Evolutionary conservation across 2,797 vertebrate species (phyloP), one percentile per base, ranked within the genome.

Genomic region (Halcyon chelicuti): DNA sequence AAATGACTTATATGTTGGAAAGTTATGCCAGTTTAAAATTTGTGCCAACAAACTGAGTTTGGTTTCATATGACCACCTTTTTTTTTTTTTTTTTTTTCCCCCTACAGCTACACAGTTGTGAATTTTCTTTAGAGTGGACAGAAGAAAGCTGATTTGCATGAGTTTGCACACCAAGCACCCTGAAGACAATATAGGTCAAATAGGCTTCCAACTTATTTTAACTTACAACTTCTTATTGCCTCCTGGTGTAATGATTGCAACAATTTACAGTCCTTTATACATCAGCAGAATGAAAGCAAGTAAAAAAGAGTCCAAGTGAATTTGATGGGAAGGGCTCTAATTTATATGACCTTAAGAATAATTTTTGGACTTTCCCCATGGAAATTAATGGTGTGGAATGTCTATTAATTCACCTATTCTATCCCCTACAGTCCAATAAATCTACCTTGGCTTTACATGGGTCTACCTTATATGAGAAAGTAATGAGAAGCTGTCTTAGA

Each of bases 361-460:
- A 57, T 89, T 92, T 95, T 85, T 89, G 7, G 40, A 74, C 23
- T 94, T 95, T 57, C 13, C 17, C 18, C 23, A 61, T 29, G 67
- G 47, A 89, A 91, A 93, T 92, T 82, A 91, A 89, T 74, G 47
- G n/a, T 39, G 55, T 82, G 18, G 78, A 91, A 71, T 89, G 14
- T 52, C 84, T 68, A 72, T 80, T 94, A 93, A 91, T 96, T 86
- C 57, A 93, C 23, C 35, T 83, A 7, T 85, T 74, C 67, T 7
- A 46, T 57, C 31, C 16, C 5, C 26, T 82, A 37, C 17, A 39
- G 44, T 46, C 73, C 68, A 94, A 60, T 79, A 84, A 83, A 94
- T 73, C 68, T 77, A 66, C 35, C 25, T 18, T 72, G 44, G 29
- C 40, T 16, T 93, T 70, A 75, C 0, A 0, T 66, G 31, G 62